Evolutionary conservation across 2,113 vertebrate genomes (phyloP), one percentile per base, ranked within the genome.

Genomic region (Dicaeum eximium): DNA sequence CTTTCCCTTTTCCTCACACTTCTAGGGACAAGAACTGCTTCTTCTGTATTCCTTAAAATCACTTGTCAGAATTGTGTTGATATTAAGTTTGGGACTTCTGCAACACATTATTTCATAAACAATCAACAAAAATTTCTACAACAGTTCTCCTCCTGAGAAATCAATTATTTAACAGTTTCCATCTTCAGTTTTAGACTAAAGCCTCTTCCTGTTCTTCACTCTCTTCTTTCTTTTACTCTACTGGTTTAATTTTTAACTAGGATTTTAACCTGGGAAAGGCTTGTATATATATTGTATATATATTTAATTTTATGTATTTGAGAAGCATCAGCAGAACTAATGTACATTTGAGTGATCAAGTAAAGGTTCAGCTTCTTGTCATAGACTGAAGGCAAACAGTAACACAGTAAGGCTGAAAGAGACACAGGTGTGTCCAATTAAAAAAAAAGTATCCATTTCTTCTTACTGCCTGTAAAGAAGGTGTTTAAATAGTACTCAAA

Each of bases 271-370:
- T 18, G 19, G 30, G 13, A 53, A 75, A 61, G 5, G 13, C n/a
- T 81, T 40, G 8, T 31, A 33, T 65, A 22, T n/a, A 7, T 54
- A 44, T 65, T n/a, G 7, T 23, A 21, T 54, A 22, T 45, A 16
- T 60, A 47, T 72, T 70, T 75, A 21, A 62, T 86, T 54, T 44
- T 67, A 54, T 45, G 7, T n/a, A 44, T 79, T 84, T 82, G 51
- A 25, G 22, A 74, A 53, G 57, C n/a, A 60, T 21, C 8, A 37
- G 13, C 24, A 58, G 53, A 64, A 40, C 13, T n/a, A 37, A 9
- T 25, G 7, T 51, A 30, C 19, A 28, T 48, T 78, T 0, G 0
- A 57, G 12, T 40, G 17, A 60, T 18, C n/a, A 74, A 37, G 15
- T 72, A 51, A 11, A 60, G 7, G 7, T 80, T 84, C 44, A 40